Percentiles rank a stretch among this genome's conserved stretches.
These are phyloP conservation scores for Amphipyra berbera DNA, from an alignment of 2,888 invertebrate species.

Conservation along the genomic window DNA sequence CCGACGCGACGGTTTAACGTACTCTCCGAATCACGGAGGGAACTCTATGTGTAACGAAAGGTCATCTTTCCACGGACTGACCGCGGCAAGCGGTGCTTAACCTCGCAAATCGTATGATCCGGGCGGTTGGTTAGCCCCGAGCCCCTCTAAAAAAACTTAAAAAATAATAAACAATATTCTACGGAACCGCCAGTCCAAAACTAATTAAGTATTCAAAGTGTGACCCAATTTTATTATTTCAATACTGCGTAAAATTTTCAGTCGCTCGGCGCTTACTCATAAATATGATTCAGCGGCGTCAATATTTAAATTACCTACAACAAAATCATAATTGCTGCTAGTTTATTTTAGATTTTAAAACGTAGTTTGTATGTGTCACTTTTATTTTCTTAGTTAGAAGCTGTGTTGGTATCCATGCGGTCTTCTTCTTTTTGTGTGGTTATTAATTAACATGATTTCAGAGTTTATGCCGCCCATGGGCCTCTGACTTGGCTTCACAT, in stretches of 20 bases:
- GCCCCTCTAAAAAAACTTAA: too few species aligned
- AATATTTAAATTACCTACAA: constrained; percentile 42
- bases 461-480: too few species aligned
- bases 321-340: constrained; percentile 45
- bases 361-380: constrained; percentile 37
- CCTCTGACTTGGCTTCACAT: too few species aligned
- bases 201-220: constrained; percentile 52
- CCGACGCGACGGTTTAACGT: too few species aligned
- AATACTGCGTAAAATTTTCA: constrained; percentile 59
- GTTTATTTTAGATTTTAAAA: constrained; percentile 35
- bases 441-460: too few species aligned
- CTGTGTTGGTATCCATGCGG: constrained; percentile 7
- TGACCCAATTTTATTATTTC: constrained; percentile 56
- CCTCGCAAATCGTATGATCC: too few species aligned
- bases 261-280: constrained; percentile 48
- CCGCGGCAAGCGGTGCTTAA: too few species aligned
- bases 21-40: too few species aligned
- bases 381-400: not conserved
- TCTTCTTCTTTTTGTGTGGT: too few species aligned
- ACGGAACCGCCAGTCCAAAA: constrained; percentile 45
- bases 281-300: constrained; percentile 51
- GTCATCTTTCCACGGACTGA: too few species aligned
- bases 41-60: too few species aligned
- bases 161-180: constrained; percentile 1
- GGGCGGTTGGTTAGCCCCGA: too few species aligned